These are phyloP conservation scores for Engystomops pustulosus DNA, from an alignment of 2,113 vertebrate genomes.

Conservation along the genomic window DNA sequence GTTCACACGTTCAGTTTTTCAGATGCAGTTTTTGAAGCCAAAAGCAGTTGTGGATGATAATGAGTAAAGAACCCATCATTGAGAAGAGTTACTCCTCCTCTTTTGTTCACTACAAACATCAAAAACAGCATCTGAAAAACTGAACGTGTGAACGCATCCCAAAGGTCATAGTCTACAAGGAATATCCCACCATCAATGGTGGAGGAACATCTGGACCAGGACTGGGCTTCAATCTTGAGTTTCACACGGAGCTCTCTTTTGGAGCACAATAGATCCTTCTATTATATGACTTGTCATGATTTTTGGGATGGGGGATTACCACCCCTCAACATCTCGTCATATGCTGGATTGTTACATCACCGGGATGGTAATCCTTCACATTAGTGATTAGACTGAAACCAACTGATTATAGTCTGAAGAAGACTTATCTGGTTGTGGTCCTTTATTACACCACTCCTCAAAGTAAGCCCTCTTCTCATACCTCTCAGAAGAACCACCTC, in stretches of 20 bases:
- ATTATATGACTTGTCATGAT: background rate
- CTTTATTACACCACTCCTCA: background rate
- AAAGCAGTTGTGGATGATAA: too few species aligned
- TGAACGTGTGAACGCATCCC: too few species aligned
- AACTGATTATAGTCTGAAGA: background rate
- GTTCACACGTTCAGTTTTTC: too few species aligned
- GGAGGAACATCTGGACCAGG: background rate
- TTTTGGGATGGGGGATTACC: background rate
- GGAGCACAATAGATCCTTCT: background rate
- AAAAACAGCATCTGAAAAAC: too few species aligned
- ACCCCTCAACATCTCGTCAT: background rate
- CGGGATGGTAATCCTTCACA: background rate
- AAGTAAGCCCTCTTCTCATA: background rate
- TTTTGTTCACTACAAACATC: too few species aligned
- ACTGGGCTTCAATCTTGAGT: background rate
- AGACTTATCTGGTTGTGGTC: background rate
- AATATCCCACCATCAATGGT: background rate
- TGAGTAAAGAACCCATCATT: too few species aligned
- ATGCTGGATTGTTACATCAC: background rate
- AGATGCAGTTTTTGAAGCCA: too few species aligned
- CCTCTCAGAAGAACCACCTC: background rate
- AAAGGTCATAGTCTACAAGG: background rate
- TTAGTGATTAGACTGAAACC: background rate
- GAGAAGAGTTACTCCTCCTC: too few species aligned
- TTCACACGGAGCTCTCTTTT: too few species aligned